These are phyloP conservation scores for Phaonia tiefii DNA, from an alignment of 2,888 invertebrate species.

Conservation along the genomic window DNA sequence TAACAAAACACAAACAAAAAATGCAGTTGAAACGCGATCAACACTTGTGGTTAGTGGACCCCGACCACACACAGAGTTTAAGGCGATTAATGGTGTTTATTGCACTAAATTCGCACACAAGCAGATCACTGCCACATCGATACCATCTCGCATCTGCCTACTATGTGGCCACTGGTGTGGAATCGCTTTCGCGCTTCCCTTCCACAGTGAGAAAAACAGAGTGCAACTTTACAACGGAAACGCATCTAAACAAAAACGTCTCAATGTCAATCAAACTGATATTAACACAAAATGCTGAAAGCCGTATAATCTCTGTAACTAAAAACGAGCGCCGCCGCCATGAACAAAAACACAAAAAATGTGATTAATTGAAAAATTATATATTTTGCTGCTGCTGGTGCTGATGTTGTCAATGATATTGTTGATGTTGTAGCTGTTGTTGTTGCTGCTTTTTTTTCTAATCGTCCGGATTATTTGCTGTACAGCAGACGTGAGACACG, in stretches of 20 bases:
- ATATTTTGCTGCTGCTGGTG: not conserved
- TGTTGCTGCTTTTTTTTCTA: not conserved
- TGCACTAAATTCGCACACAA: not conserved
- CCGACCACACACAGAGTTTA: constrained; percentile 3
- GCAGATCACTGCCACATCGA: not conserved
- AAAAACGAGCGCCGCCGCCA: not conserved
- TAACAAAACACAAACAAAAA: not conserved
- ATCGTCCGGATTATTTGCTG: not conserved
- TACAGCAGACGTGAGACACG: not conserved
- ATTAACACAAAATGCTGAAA: not conserved
- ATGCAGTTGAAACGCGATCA: constrained; percentile 19
- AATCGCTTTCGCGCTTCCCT: too few relatives aligned
- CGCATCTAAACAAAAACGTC: constrained; percentile 11
- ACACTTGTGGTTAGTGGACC: not conserved
- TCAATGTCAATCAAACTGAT: constrained; percentile 34
- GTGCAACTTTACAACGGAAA: constrained; percentile 3
- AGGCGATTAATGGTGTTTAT: not conserved
- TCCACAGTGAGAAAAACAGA: not conserved
- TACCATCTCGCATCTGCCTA: not conserved
- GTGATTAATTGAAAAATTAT: constrained; percentile 9
- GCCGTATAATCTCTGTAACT: constrained; percentile 14
- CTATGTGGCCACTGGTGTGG: too few relatives aligned
- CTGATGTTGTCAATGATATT: not conserved
- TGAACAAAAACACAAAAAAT: constrained; percentile 3
- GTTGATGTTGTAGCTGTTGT: not conserved